Percentiles rank a stretch among this genome's conserved stretches.
Evolutionary conservation across 35 echinoderm and acorn worm genomes (phyloP).

Genomic region (Eucidaris tribuloides): DNA sequence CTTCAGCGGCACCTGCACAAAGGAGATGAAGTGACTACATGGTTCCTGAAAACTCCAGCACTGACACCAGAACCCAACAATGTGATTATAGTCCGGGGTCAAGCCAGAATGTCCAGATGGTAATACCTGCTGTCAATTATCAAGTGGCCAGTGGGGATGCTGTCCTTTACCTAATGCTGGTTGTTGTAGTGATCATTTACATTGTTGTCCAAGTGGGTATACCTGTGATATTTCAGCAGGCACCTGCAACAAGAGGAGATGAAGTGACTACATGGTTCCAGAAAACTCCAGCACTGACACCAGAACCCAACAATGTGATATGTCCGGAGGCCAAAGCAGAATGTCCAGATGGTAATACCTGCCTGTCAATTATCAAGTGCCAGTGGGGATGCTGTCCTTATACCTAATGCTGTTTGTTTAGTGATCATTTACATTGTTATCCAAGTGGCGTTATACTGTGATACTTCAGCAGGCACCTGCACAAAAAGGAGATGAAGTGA

Average conservation of each 20-base stretch:
- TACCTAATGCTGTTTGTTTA: background rate
- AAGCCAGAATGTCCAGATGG: too few species aligned
- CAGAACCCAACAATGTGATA: background rate
- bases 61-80: too few species aligned
- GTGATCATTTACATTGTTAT: background rate
- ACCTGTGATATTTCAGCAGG: background rate
- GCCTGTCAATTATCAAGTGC: slow-evolving; percentile 4
- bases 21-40: too few species aligned
- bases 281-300: background rate
- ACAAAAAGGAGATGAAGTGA: slow-evolving; percentile 23
- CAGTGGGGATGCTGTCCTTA: too few species aligned
- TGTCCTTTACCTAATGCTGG: too few species aligned
- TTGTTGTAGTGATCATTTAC: background rate
- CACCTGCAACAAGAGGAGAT: slow-evolving; percentile 43
- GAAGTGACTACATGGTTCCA: slow-evolving; percentile 30
- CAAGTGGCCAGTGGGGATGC: too few species aligned
- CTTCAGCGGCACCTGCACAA: slow-evolving; percentile 31
- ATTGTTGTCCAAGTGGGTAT: background rate
- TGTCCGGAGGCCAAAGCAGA: slow-evolving; percentile 12
- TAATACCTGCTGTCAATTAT: too few species aligned
- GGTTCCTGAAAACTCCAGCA: too few species aligned
- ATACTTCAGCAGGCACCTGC: slow-evolving; percentile 15
- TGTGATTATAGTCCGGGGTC: too few species aligned
- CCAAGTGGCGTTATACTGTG: background rate
- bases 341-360: slow-evolving; percentile 38